phyloP scores from a whole-genome alignment of 2,888 invertebrate genomes.

The Phalangium opilio region DNA sequence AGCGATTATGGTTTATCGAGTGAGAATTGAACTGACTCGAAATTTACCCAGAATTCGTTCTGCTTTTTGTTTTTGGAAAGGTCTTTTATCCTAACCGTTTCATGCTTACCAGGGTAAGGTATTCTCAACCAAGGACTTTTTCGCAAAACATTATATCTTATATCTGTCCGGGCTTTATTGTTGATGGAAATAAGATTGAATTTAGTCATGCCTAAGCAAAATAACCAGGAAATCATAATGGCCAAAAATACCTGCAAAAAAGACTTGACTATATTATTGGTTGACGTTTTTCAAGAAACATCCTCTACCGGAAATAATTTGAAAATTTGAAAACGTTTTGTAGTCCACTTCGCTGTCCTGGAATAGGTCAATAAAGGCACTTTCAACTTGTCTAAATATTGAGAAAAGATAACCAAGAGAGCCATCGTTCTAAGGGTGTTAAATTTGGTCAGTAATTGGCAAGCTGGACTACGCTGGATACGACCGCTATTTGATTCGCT shows the following conservation, averaged over 20 bases:
- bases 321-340: slow-evolving; percentile 44
- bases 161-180: slow-evolving; percentile 13
- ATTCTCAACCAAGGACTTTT: slow-evolving; percentile 63
- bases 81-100: too few species aligned
- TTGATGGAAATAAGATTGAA: slow-evolving; percentile 3
- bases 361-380: slow-evolving; percentile 40
- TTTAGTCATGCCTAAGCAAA: slow-evolving; percentile 9
- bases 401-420: slow-evolving; percentile 60
- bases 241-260: slow-evolving; percentile 11
- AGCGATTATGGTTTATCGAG: too few species aligned
- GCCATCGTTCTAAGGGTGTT: slow-evolving; percentile 55
- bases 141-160: slow-evolving; percentile 23
- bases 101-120: slow-evolving; percentile 47
- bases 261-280: background rate
- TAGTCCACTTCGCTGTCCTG: slow-evolving; percentile 12
- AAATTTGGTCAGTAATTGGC: too few species aligned
- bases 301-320: slow-evolving; percentile 15
- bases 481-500: too few species aligned
- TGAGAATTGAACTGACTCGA: too few species aligned
- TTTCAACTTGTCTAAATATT: slow-evolving; percentile 50
- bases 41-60: too few species aligned
- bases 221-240: slow-evolving; percentile 10
- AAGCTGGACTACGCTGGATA: too few species aligned
- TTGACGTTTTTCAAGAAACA: too few species aligned
- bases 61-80: too few species aligned